phyloP scores from a whole-genome alignment of 1,140 invertebrate species.

The Drosophila mauritiana region DNA sequence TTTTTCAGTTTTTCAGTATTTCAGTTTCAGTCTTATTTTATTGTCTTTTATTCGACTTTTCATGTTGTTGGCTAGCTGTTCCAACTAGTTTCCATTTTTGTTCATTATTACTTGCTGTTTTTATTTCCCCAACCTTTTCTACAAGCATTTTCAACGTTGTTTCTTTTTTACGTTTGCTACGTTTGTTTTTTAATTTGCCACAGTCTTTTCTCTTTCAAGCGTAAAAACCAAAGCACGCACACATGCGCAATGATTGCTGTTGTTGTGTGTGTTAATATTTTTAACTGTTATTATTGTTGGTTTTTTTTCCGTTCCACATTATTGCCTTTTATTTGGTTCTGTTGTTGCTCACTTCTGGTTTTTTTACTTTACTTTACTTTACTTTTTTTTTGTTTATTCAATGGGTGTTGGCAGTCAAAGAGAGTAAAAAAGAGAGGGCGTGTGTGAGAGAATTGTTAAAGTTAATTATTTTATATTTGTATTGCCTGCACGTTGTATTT shows the following conservation, averaged over 20 bases:
- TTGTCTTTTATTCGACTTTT: constrained; percentile 43
- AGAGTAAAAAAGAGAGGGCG: constrained; percentile 23
- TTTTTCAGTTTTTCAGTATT: constrained; percentile 15
- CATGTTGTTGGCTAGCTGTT: constrained; percentile 47
- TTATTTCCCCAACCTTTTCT: constrained; percentile 72
- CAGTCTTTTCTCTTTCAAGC: constrained; percentile 48
- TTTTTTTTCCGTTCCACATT: constrained; percentile 62
- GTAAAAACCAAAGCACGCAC: constrained; percentile 73
- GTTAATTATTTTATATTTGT: constrained; percentile 81
- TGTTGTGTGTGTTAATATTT: constrained; percentile 62
- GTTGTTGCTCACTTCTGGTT: constrained; percentile 48
- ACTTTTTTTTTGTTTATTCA: constrained; percentile 67
- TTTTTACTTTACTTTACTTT: constrained; percentile 14
- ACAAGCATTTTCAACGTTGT: constrained; percentile 39
- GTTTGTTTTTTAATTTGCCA: constrained; percentile 49
- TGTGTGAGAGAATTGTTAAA: constrained; percentile 65
- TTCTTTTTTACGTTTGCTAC: not conserved
- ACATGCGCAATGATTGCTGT: constrained; percentile 69
- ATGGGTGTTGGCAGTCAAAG: constrained; percentile 49
- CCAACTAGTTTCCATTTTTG: constrained; percentile 70
- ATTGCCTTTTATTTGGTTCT: constrained; percentile 58
- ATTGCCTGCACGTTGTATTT: constrained; percentile 77
- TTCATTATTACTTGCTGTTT: constrained; percentile 75
- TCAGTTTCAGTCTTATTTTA: constrained; percentile 18
- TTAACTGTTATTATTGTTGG: constrained; percentile 73